Percentiles rank a stretch among this genome's conserved stretches.
These are phyloP conservation scores for Sorex fumeus DNA, from an alignment of 2,113 vertebrate genomes.

Conservation along the genomic window DNA sequence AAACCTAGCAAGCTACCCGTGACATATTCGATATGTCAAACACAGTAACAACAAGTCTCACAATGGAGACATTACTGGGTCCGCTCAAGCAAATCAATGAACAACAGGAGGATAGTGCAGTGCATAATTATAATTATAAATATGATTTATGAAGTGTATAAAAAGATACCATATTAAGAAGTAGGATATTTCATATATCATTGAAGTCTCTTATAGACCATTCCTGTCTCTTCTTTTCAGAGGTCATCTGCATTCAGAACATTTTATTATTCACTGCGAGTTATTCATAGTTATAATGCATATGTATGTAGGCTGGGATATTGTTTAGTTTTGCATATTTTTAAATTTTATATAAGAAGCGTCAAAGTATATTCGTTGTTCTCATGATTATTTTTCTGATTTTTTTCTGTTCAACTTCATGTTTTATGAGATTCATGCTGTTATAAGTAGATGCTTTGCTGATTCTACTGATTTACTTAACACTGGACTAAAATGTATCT, in stretches of 20 bases:
- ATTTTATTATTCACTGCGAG: background rate
- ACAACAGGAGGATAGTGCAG: too few species aligned
- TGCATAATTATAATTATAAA: too few species aligned
- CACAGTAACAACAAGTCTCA: too few species aligned
- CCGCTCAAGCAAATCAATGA: too few species aligned
- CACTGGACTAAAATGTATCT: constrained; percentile 26
- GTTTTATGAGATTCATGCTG: constrained; percentile 47
- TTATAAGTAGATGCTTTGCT: constrained; percentile 43
- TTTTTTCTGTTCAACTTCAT: constrained; percentile 32
- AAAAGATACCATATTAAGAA: constrained; percentile 41
- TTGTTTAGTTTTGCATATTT: constrained; percentile 59
- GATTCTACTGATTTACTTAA: constrained; percentile 56
- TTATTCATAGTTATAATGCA: constrained; percentile 49
- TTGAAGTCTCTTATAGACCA: background rate
- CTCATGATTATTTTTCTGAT: background rate
- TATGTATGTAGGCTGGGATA: constrained; percentile 39
- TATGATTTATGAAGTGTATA: background rate
- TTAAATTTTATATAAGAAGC: constrained; percentile 16
- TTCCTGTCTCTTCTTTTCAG: background rate
- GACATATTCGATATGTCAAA: too few species aligned
- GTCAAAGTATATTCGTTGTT: constrained; percentile 14
- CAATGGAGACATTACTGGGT: too few species aligned
- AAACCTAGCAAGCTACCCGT: too few species aligned
- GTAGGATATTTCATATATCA: background rate
- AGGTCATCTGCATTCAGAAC: constrained; percentile 36